Conservation (phyloP, 2,888 invertebrate genomes). For the Noctua fimbriata region DNA sequence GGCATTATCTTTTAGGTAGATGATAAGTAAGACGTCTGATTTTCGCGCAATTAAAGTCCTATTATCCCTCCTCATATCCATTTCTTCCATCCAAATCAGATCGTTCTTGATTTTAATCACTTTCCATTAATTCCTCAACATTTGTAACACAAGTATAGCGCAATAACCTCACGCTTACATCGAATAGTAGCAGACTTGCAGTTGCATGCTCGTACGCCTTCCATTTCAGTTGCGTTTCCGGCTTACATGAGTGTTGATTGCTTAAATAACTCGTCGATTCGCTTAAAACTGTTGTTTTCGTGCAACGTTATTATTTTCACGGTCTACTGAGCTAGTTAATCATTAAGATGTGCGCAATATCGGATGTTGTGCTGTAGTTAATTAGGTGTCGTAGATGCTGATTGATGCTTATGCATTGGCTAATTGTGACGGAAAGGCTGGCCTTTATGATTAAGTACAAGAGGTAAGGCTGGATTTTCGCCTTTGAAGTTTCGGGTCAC, state of each 20-base stretch:
- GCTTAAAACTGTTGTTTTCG: conserved; percentile 59
- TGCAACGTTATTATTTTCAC: conserved; percentile 43
- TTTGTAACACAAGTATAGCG: conserved; percentile 10
- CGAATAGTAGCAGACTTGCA: conserved; percentile 51
- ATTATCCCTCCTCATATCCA: not conserved
- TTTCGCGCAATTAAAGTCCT: not conserved
- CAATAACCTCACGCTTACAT: conserved; percentile 59
- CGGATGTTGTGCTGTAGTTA: conserved; percentile 43
- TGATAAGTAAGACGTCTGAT: not conserved
- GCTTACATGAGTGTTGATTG: conserved; percentile 61
- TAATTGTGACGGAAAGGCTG: conserved; percentile 6
- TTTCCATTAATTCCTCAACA: not conserved
- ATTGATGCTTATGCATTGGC: conserved; percentile 31
- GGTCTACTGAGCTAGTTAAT: conserved; percentile 52
- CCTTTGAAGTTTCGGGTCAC: not conserved
- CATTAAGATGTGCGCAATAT: conserved; percentile 47
- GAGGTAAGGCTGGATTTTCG: not conserved
- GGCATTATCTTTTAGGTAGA: not conserved
- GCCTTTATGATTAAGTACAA: not conserved
- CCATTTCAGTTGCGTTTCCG: conserved; percentile 63
- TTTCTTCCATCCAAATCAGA: not conserved
- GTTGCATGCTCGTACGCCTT: conserved; percentile 35
- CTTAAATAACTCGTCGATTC: conserved; percentile 56
- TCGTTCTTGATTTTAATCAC: not conserved
- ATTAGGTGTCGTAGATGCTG: conserved; percentile 13